Conservation (phyloP, 2,888 invertebrate genomes). For the Gibbula magus region DNA sequence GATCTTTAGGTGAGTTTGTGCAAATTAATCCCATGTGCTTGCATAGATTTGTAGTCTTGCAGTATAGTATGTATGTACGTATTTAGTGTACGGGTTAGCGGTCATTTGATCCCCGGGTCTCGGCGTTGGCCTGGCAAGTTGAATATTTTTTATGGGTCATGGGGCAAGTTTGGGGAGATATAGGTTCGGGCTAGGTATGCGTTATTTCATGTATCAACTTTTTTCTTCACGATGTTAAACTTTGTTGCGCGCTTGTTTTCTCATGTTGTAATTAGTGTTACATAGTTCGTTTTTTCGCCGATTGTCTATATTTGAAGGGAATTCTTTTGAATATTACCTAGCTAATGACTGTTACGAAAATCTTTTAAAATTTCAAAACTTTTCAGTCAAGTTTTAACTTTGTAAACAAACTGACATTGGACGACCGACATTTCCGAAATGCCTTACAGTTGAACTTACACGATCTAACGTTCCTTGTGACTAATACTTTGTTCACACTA, state of each 20-base stretch:
- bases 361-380: too few species aligned
- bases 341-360: too few species aligned
- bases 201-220: neutral
- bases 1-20: constrained; percentile 29
- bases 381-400: too few species aligned
- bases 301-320: neutral
- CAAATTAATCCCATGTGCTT: constrained; percentile 41
- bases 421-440: too few species aligned
- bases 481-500: too few species aligned
- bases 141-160: constrained; percentile 24
- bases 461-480: too few species aligned
- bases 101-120: constrained; percentile 9
- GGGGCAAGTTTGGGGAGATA: neutral
- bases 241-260: neutral
- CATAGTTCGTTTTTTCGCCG: neutral
- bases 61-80: constrained; percentile 24
- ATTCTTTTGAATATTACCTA: neutral
- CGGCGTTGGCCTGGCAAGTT: neutral
- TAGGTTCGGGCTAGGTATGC: neutral
- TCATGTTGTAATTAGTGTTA: neutral
- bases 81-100: constrained; percentile 25
- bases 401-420: too few species aligned
- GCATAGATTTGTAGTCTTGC: constrained; percentile 30
- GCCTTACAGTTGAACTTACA: too few species aligned
- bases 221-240: constrained; percentile 12